phyloP scores from a whole-genome alignment of 2,888 invertebrate species.

The Harmothoe impar region DNA sequence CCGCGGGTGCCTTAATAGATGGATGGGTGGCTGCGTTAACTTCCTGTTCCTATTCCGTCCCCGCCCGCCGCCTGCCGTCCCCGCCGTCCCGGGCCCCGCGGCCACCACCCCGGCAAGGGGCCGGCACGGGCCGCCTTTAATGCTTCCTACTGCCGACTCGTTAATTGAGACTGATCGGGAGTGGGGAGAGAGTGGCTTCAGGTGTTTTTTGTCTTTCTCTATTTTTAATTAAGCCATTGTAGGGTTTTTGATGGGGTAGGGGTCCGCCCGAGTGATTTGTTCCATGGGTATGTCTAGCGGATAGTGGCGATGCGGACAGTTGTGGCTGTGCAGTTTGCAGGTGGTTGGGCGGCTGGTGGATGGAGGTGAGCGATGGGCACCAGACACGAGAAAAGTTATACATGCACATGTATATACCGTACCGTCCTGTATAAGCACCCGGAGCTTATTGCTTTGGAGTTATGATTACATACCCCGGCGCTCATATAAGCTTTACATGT shows the following conservation, averaged over 20 bases:
- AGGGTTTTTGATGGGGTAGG: background rate
- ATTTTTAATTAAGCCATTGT: too few species aligned
- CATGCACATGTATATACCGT: too few species aligned
- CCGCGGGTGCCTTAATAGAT: background rate
- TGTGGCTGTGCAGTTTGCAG: constrained; percentile 1
- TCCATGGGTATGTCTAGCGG: background rate
- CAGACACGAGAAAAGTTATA: constrained; percentile 2
- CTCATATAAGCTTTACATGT: too few species aligned
- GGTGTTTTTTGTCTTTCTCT: background rate
- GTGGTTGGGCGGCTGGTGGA: background rate
- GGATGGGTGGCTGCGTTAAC: background rate
- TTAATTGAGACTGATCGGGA: constrained; percentile 33
- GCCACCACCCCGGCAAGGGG: background rate
- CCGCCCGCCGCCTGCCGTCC: background rate
- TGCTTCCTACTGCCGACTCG: background rate
- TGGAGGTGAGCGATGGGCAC: constrained; percentile 7
- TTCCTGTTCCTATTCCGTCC: constrained; percentile 2
- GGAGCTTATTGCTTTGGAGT: too few species aligned
- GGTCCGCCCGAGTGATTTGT: too few species aligned
- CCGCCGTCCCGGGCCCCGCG: background rate
- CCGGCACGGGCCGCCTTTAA: background rate
- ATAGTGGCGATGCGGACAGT: background rate
- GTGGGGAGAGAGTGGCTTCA: background rate
- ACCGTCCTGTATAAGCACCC: too few species aligned
- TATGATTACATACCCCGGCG: too few species aligned